Evolutionary conservation across 2,797 vertebrate genomes (phyloP), one percentile per base, ranked within the genome.

Genomic region (Crocodylus rhombifer): DNA sequence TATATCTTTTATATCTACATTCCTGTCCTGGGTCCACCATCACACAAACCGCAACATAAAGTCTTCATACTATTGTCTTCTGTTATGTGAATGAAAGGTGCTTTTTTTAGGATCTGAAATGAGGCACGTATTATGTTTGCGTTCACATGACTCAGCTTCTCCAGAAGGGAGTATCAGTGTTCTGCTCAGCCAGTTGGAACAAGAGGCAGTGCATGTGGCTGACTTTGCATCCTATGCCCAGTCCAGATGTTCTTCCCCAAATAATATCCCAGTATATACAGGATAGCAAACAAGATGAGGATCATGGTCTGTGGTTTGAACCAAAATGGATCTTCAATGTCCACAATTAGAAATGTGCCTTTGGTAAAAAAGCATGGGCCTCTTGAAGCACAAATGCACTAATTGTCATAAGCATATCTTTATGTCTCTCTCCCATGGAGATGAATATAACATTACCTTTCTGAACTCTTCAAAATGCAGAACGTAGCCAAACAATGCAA

Each of bases 241-340:
- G 26, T 88, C 84, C 86, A 95, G 84, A 93, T 90, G 69, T 63
- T 80, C 83, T 64, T 42, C 88, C n/a, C 90, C 82, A 91, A 86
- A 94, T 18, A 67, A 69, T 83, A 6, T 30, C 69, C 61, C 61
- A 77, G 36, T 65, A 55, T 80, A 74, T 56, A 63, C 23, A 57
- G 20, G 2, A 63, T 55, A 74, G 69, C 65, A 87, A 15, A 14
- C 58, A 26, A 21, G 74, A 64, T 65, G 65, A 76, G 90, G 58
- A 90, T 60, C n/a, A 18, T 2, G 20, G 63, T 25, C 13, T 63
- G 33, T 57, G 9, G 74, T 94, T 77, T 85, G 23, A 87, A 78
- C 73, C 81, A 67, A 65, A 94, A 95, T 42, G 55, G 12, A 55
- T 91, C 60, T 81, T 80, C 88, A 87, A 55, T 86, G 67, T 64